A percentile compares a stretch with the other conserved stretches of the same genome.
These are phyloP conservation scores for Thunnus thynnus DNA, from an alignment of 2,113 vertebrate species.

Conservation along the genomic window DNA sequence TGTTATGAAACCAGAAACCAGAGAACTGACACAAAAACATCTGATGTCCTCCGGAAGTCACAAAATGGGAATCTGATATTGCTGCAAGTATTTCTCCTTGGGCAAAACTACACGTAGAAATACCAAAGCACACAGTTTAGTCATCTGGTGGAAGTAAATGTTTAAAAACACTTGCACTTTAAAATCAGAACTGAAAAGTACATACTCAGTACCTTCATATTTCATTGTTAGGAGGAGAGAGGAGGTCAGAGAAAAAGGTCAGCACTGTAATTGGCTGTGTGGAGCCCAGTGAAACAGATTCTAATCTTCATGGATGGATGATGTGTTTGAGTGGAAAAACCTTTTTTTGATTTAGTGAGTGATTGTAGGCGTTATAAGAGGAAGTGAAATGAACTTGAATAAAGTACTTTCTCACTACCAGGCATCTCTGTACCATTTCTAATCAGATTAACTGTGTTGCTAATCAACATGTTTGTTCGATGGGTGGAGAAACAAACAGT, in stretches of 20 bases:
- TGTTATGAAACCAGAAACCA: slow-evolving; percentile 6
- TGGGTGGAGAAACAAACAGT: neutral
- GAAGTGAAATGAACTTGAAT: neutral
- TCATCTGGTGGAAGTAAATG: neutral
- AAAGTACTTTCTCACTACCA: neutral
- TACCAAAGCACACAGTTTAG: neutral
- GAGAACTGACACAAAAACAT: slow-evolving; percentile 8
- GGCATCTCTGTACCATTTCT: neutral
- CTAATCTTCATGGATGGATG: too few relatives aligned
- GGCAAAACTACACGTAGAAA: neutral
- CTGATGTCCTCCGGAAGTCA: neutral
- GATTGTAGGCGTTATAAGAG: neutral
- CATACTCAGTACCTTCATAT: neutral
- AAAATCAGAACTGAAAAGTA: neutral
- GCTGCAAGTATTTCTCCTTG: neutral
- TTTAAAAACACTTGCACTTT: slow-evolving; percentile 10
- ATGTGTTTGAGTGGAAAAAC: neutral
- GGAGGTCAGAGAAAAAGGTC: slow-evolving; percentile 6
- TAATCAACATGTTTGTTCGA: neutral
- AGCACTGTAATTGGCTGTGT: neutral
- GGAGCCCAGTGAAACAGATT: too few relatives aligned
- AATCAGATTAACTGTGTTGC: neutral
- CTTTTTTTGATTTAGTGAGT: neutral
- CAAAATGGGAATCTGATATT: neutral
- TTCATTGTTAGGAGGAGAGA: slow-evolving; percentile 9